A percentile compares a stretch with the other conserved stretches of the same genome.
Evolutionary conservation across 2,888 invertebrate genomes (phyloP).

Genomic region (Drosophila kokeensis): DNA sequence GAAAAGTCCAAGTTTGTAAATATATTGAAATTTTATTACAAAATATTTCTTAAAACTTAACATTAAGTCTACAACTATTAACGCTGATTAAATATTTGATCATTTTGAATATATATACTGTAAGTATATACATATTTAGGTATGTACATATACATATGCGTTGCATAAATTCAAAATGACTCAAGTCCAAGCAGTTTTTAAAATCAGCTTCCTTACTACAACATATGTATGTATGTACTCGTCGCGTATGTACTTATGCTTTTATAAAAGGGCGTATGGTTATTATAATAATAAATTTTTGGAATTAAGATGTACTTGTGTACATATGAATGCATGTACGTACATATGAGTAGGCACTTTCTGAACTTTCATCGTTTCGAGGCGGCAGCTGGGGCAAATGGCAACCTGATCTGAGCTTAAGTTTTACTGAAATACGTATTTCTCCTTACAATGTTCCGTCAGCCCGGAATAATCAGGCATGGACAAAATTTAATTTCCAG

Average conservation of each 20-base stretch:
- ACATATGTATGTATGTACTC: constrained; percentile 47
- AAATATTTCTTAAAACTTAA: constrained; percentile 78
- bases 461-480: constrained; percentile 10
- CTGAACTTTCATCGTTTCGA: constrained; percentile 1
- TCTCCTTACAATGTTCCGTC: not conserved
- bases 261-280: constrained; percentile 57
- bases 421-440: constrained; percentile 18
- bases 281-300: constrained; percentile 70
- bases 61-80: constrained; percentile 71
- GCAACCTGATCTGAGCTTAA: not conserved
- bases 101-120: constrained; percentile 61
- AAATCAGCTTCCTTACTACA: constrained; percentile 55
- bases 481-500: constrained; percentile 5
- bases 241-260: constrained; percentile 50
- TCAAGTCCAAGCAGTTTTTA: constrained; percentile 61
- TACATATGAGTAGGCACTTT: constrained; percentile 17
- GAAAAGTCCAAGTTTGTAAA: constrained; percentile 59
- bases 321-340: constrained; percentile 50
- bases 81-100: constrained; percentile 68
- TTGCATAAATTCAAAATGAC: constrained; percentile 55
- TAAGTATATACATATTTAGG: constrained; percentile 19
- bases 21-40: constrained; percentile 77
- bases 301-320: constrained; percentile 70
- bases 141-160: constrained; percentile 19
- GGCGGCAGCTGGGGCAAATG: not conserved